Percentiles rank a stretch among this genome's conserved stretches.
These are phyloP conservation scores for Corydoras maculifer DNA, from an alignment of 2,113 vertebrate genomes.

Conservation along the genomic window DNA sequence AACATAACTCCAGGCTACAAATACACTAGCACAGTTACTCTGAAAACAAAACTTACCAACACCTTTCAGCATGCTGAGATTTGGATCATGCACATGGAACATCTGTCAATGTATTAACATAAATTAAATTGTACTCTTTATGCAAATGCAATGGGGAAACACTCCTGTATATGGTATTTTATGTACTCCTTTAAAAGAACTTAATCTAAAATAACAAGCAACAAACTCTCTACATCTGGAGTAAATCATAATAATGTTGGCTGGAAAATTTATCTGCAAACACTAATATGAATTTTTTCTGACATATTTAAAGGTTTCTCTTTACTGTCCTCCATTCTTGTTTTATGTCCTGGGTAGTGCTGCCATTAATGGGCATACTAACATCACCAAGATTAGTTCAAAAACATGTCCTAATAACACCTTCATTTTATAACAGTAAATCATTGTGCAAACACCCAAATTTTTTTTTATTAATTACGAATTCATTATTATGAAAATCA, in stretches of 20 bases:
- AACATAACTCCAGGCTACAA: slow-evolving; percentile 35
- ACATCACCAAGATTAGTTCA: neutral
- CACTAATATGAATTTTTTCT: slow-evolving; percentile 43
- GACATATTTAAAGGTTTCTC: slow-evolving; percentile 21
- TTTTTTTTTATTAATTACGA: no score
- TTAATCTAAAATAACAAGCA: slow-evolving; percentile 46
- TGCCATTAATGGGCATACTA: slow-evolving; percentile 28
- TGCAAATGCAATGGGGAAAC: neutral
- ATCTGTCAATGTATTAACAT: neutral
- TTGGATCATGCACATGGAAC: neutral
- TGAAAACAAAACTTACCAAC: slow-evolving; percentile 25
- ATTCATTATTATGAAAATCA: no score
- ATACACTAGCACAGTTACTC: slow-evolving; percentile 35
- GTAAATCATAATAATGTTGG: slow-evolving; percentile 50
- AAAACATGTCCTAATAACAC: neutral
- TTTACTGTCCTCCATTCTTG: slow-evolving; percentile 35
- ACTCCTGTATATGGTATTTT: slow-evolving; percentile 2
- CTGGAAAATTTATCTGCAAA: slow-evolving; percentile 54
- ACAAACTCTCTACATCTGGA: slow-evolving; percentile 53
- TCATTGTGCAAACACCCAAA: no score
- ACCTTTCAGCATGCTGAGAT: slow-evolving; percentile 4
- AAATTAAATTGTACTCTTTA: neutral
- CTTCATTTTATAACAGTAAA: no score
- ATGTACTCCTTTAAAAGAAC: slow-evolving; percentile 23
- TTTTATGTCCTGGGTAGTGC: slow-evolving; percentile 28